Evolutionary conservation across 2,113 vertebrate genomes (phyloP).

Genomic region (Neogobius melanostomus): DNA sequence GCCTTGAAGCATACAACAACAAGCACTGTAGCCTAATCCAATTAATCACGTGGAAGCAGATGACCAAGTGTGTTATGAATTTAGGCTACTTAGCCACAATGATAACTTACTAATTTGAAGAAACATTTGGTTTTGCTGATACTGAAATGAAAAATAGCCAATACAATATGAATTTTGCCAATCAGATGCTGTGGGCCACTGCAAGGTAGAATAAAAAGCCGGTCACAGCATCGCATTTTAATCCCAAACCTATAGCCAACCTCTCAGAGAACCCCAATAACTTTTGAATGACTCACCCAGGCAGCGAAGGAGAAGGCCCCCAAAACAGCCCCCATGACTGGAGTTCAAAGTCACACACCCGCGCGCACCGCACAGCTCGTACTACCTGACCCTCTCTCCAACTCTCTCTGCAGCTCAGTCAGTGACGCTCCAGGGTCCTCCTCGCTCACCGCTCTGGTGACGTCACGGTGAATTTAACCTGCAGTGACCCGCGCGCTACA

Average conservation of each 20-base stretch:
- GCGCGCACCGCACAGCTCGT: neutral
- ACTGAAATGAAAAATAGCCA: no score
- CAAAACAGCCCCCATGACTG: constrained; percentile 63
- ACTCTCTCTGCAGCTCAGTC: neutral
- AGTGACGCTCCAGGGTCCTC: neutral
- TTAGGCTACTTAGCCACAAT: constrained; percentile 4
- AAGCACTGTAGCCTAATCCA: constrained; percentile 41
- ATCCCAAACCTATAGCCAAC: neutral
- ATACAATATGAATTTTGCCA: neutral
- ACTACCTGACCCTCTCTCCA: neutral
- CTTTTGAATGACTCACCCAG: constrained; percentile 52
- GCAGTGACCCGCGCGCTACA: neutral
- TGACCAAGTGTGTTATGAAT: constrained; percentile 28
- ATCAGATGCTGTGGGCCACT: neutral
- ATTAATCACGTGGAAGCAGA: constrained; percentile 48
- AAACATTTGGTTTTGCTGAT: neutral
- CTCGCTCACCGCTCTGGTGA: neutral
- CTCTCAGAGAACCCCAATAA: neutral
- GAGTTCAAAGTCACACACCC: neutral
- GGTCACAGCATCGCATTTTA: neutral
- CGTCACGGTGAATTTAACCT: neutral
- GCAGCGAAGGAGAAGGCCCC: constrained; percentile 53
- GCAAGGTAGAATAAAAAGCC: neutral
- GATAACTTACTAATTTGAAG: neutral
- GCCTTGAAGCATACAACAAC: constrained; percentile 3